These are phyloP conservation scores for Phodopus roborovskii DNA, from an alignment of 2,113 vertebrate species.

Conservation along the genomic window DNA sequence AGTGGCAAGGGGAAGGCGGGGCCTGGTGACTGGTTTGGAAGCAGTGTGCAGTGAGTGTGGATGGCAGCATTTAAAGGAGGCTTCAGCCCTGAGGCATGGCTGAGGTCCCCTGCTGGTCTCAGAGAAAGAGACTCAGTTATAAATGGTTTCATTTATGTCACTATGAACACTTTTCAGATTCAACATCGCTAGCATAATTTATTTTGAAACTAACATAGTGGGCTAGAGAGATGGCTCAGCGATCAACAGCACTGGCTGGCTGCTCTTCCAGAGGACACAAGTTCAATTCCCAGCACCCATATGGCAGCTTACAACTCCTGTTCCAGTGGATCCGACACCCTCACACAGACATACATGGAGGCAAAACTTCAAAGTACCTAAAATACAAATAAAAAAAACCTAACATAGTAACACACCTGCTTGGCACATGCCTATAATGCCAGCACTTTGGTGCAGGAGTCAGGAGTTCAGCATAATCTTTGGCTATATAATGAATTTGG, in stretches of 20 bases:
- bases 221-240: no score
- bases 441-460: not conserved
- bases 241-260: no score
- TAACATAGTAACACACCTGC: not conserved
- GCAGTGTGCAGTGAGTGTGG: no score
- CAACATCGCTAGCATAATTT: conserved; percentile 13
- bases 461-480: not conserved
- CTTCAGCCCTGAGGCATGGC: not conserved
- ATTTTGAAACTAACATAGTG: conserved; percentile 36
- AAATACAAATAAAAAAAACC: not conserved
- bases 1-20: not conserved
- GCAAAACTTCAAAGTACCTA: no score
- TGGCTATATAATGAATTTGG: not conserved
- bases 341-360: no score
- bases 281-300: no score
- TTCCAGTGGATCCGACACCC: no score
- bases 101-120: not conserved
- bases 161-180: conserved; percentile 36
- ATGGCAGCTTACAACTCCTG: no score
- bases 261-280: no score
- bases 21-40: not conserved
- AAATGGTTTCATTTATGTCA: not conserved
- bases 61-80: not conserved
- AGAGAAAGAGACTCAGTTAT: not conserved
- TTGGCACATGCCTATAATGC: not conserved